These are phyloP conservation scores for Paramormyrops kingsleyae DNA, from an alignment of 2,113 vertebrate genomes.

Conservation along the genomic window DNA sequence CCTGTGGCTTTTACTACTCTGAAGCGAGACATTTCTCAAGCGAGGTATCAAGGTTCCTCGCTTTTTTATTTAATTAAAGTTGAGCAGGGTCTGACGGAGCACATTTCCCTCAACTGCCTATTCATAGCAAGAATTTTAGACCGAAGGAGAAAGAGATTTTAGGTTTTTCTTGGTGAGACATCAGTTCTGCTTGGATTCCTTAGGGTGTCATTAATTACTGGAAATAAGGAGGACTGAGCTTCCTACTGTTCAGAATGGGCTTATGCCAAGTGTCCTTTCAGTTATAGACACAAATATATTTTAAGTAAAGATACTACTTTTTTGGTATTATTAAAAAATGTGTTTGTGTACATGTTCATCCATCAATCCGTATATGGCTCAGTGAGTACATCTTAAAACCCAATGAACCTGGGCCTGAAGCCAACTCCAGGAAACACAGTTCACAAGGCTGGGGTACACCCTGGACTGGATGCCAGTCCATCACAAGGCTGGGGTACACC, in stretches of 20 bases:
- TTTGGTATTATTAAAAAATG: not conserved
- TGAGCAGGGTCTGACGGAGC: not conserved
- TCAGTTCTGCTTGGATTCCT: not conserved
- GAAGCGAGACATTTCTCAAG: not conserved
- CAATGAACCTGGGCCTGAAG: not conserved
- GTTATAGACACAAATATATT: not conserved
- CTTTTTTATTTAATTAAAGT: slow-evolving; percentile 6
- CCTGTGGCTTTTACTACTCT: not conserved
- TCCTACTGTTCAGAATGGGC: not conserved
- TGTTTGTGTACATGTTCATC: not conserved
- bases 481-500: not conserved
- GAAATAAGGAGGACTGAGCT: not conserved
- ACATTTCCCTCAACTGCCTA: not conserved
- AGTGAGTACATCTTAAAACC: not conserved
- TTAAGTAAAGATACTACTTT: not conserved
- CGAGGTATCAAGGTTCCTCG: not conserved
- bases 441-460: not conserved
- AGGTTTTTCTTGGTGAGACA: not conserved
- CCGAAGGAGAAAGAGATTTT: not conserved
- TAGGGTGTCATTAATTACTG: not conserved
- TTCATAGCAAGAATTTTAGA: not conserved
- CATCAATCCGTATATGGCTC: not conserved
- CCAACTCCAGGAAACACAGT: not conserved
- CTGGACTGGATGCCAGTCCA: too few species aligned
- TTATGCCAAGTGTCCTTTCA: not conserved